These are phyloP conservation scores for Sus scrofa DNA, from an alignment of 2,113 vertebrate genomes.

Conservation along the genomic window DNA sequence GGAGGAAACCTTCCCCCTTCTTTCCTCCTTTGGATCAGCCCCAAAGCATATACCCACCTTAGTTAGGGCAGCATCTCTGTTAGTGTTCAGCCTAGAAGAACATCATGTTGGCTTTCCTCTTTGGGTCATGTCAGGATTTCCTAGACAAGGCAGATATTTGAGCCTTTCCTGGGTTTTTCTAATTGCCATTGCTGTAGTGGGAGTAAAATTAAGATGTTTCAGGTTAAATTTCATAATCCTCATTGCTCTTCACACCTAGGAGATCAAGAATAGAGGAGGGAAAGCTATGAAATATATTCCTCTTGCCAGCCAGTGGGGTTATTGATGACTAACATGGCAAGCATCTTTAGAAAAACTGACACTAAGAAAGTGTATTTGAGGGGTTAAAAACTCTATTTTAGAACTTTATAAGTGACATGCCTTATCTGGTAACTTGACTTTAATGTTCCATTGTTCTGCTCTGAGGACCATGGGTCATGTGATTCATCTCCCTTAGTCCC, in stretches of 20 bases:
- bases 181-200: not conserved
- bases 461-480: not conserved
- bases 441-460: not conserved
- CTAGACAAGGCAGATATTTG: not conserved
- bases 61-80: not conserved
- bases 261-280: not conserved
- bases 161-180: not conserved
- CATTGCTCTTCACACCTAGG: not conserved
- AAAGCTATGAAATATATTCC: not conserved
- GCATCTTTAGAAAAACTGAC: slow-evolving; percentile 1
- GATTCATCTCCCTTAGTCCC: not conserved
- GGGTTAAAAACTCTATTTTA: not conserved
- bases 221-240: not conserved
- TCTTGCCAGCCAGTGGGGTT: not conserved
- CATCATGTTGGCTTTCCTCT: not conserved
- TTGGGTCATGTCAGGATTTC: not conserved
- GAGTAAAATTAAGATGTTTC: not conserved
- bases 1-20: not conserved
- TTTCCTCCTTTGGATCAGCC: not conserved
- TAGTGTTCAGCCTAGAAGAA: not conserved
- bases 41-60: not conserved
- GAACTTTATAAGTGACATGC: not conserved
- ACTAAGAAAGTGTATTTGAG: not conserved
- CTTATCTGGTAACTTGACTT: not conserved
- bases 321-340: not conserved